Base-by-base conservation (phyloP, 2,113 vertebrate species). In the Rattus rattus region DNA sequence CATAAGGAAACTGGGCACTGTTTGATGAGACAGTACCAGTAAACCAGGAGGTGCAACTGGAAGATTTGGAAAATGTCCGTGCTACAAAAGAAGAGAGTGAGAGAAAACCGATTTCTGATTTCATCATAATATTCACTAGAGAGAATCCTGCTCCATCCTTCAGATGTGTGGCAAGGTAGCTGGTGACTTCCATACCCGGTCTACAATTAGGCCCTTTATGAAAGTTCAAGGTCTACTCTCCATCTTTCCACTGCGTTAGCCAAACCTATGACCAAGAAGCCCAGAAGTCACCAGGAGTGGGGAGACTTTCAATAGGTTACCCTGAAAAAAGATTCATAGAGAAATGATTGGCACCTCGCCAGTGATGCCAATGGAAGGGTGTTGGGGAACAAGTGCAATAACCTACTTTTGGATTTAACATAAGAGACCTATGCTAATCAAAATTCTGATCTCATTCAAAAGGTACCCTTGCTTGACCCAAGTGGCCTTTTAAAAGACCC, bases 101-200 rank as follows among this genome's bases (percentile, higher is more conserved):
- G 59, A 85, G 43, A 39, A 85, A 90, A 93, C 56, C 20, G 59
- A 90, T 75, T 90, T 88, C 79, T 54, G 28, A 93, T 73, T 84
- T 52, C 81, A 43, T 22, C 12, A 2, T 10, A 30, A 72, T 17
- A 81, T 14, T 24, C 19, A 39, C 22, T 11, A 39, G 72, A 86
- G 11, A 43, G 70, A 85, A 90, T 47, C 33, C 43, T 30, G 0
- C 22, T 49, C 56, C 28, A 5, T 12, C 67, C 85, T 91, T 36
- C 30, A 81, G 10, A 77, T 11, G 4, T 70, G 8, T 36, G 56
- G 36, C 2, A 10, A 84, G 65, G 43, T 19, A 9, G n/a, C 56
- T 52, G 39, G n/a, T 1, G 22, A 52, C 7, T 7, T 56, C 33
- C 3, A 10, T 2, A 47, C 43, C 65, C 61, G 0, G 20, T 56